Conservation (phyloP, 2,113 vertebrate species). For the Rattus norvegicus region DNA sequence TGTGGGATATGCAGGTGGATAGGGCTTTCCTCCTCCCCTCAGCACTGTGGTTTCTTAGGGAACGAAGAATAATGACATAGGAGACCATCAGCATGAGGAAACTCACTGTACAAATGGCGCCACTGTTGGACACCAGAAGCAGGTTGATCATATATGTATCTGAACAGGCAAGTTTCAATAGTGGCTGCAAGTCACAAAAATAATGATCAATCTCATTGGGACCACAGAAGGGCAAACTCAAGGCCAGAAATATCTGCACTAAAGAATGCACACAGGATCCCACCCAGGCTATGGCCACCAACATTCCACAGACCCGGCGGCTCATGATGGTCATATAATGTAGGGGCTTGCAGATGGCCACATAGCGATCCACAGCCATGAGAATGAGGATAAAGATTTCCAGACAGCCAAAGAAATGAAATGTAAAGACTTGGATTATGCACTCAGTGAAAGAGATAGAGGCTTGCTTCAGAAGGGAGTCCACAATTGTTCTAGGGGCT, state of each 20-base stretch:
- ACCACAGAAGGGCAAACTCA: slow-evolving; percentile 74
- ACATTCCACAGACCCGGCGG: not conserved
- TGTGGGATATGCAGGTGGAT: not conserved
- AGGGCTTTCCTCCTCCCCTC: not conserved
- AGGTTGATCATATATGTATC: not conserved
- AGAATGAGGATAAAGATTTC: slow-evolving; percentile 15
- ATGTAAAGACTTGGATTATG: not conserved
- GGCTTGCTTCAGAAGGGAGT: not conserved
- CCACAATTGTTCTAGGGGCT: not conserved
- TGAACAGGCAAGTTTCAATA: slow-evolving; percentile 53
- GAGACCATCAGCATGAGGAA: slow-evolving; percentile 61
- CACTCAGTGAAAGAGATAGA: not conserved
- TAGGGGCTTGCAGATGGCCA: slow-evolving; percentile 69
- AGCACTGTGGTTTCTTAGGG: slow-evolving; percentile 19
- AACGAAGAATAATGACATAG: slow-evolving; percentile 55
- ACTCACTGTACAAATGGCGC: slow-evolving; percentile 65
- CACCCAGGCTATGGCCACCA: slow-evolving; percentile 55
- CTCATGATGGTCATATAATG: slow-evolving; percentile 65
- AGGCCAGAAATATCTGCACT: slow-evolving; percentile 64
- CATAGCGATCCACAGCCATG: slow-evolving; percentile 45
- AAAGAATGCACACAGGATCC: slow-evolving; percentile 60
- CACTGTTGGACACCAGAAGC: not conserved
- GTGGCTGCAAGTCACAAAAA: slow-evolving; percentile 76
- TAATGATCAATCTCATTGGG: slow-evolving; percentile 75
- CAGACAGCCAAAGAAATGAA: slow-evolving; percentile 59